Conservation (phyloP, 2,797 vertebrate species). For the Microchirus variegatus region DNA sequence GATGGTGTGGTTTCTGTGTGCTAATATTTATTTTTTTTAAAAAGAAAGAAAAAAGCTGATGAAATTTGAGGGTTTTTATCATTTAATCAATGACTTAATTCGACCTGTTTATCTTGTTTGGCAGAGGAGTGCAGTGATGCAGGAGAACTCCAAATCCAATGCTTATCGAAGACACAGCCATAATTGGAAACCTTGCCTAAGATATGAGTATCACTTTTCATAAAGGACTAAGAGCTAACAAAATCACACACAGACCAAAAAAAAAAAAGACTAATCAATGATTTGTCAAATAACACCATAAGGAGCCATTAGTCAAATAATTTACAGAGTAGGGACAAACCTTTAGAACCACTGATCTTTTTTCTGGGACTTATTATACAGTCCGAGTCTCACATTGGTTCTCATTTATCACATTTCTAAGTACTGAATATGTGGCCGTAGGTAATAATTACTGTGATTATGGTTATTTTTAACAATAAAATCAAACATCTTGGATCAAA, state of each 20-base stretch:
- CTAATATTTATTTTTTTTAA: no score
- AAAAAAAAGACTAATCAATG: constrained; percentile 16
- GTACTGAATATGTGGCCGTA: no score
- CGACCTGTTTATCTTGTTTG: background rate
- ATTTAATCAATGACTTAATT: constrained; percentile 1
- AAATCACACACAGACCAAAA: constrained; percentile 5
- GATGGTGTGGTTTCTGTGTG: background rate
- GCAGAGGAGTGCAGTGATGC: background rate
- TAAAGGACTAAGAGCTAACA: constrained; percentile 21
- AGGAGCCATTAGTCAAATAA: constrained; percentile 38
- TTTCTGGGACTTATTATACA: constrained; percentile 26
- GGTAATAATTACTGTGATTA: no score
- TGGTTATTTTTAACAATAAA: no score
- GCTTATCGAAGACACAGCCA: constrained; percentile 1
- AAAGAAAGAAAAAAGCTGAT: background rate
- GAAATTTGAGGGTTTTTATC: background rate
- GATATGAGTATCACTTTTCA: constrained; percentile 17
- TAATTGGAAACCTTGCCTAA: constrained; percentile 13
- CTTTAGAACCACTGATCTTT: constrained; percentile 10
- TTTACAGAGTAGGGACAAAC: constrained; percentile 7
- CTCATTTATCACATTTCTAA: no score
- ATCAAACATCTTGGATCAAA: no score
- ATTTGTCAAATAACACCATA: constrained; percentile 27
- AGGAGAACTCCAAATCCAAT: background rate
- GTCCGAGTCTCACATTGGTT: background rate